Evolutionary conservation across 2,113 vertebrate species (phyloP).

Genomic region (Gallinago media): DNA sequence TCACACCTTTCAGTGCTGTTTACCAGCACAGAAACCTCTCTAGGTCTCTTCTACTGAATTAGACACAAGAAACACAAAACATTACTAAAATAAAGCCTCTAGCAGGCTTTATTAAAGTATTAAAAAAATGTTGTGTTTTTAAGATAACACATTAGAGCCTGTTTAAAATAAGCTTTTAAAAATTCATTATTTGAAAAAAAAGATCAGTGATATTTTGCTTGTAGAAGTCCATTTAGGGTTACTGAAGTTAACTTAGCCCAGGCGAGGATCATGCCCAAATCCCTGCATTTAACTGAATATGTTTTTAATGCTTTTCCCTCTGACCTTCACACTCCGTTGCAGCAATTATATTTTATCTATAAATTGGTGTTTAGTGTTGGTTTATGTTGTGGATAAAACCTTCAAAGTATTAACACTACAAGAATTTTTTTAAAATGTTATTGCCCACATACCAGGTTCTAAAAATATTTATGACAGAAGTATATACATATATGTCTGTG

Average conservation of each 20-base stretch:
- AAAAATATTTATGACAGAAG: slow-evolving; percentile 11
- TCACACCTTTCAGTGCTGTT: neutral
- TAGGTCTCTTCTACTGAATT: neutral
- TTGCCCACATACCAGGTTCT: neutral
- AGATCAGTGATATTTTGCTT: neutral
- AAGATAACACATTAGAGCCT: neutral
- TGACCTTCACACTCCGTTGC: slow-evolving; percentile 10
- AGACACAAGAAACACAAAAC: neutral
- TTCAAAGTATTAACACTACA: neutral
- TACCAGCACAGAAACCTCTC: neutral
- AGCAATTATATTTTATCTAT: slow-evolving; percentile 47
- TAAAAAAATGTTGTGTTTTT: neutral
- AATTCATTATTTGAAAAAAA: neutral
- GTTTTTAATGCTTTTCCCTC: slow-evolving; percentile 21
- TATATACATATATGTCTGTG: neutral
- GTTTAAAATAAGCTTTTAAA: neutral
- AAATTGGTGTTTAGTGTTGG: slow-evolving; percentile 64
- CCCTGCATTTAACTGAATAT: slow-evolving; percentile 20
- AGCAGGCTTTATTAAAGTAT: neutral
- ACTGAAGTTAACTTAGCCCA: neutral
- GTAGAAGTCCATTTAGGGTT: neutral
- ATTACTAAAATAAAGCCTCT: neutral
- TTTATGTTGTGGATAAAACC: slow-evolving; percentile 43
- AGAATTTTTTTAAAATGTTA: neutral
- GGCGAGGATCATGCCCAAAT: slow-evolving; percentile 15